A percentile compares a stretch with the other conserved stretches of the same genome.
Conservation (phyloP, 2,797 vertebrate genomes). For the Mus caroli region DNA sequence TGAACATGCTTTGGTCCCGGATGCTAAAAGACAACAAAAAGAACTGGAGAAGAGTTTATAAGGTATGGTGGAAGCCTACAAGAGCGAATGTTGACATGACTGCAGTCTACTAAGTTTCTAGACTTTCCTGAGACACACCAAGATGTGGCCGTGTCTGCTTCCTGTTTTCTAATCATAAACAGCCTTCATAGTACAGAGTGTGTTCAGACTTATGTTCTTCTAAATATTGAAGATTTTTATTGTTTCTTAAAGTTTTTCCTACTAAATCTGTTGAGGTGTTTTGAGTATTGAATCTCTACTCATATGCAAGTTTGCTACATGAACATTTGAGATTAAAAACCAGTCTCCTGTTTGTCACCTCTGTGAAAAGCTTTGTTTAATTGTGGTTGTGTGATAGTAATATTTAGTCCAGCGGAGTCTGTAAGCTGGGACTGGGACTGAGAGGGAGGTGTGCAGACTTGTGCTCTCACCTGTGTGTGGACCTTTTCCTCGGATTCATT, state of each 20-base stretch:
- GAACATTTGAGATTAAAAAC: conserved; percentile 44
- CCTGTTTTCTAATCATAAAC: conserved; percentile 28
- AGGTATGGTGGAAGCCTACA: conserved; percentile 89
- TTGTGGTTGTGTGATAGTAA: not conserved
- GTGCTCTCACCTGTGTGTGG: not conserved
- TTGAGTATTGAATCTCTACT: conserved; percentile 27
- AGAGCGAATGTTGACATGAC: not conserved
- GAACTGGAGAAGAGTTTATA: conserved; percentile 99
- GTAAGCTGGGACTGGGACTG: conserved; percentile 19
- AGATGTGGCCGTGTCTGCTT: conserved; percentile 31
- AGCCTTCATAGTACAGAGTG: conserved; percentile 24
- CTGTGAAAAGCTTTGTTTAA: conserved; percentile 25
- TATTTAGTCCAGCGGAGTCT: not conserved
- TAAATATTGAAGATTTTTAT: conserved; percentile 50
- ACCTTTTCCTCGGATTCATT: not conserved
- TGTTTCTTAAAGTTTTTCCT: conserved; percentile 31
- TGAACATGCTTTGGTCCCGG: conserved; percentile 99
- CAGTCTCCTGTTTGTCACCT: conserved; percentile 21
- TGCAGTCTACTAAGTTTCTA: conserved; percentile 28
- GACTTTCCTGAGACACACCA: not conserved
- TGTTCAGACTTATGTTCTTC: not conserved
- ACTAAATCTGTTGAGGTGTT: not conserved
- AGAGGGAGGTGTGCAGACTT: not conserved
- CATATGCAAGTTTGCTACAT: not conserved
- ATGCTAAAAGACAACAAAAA: conserved; percentile 99